Percentiles rank a stretch among this genome's conserved stretches.
These are phyloP conservation scores for Falcaria lacertinaria DNA, from an alignment of 2,888 invertebrate species.

Conservation along the genomic window DNA sequence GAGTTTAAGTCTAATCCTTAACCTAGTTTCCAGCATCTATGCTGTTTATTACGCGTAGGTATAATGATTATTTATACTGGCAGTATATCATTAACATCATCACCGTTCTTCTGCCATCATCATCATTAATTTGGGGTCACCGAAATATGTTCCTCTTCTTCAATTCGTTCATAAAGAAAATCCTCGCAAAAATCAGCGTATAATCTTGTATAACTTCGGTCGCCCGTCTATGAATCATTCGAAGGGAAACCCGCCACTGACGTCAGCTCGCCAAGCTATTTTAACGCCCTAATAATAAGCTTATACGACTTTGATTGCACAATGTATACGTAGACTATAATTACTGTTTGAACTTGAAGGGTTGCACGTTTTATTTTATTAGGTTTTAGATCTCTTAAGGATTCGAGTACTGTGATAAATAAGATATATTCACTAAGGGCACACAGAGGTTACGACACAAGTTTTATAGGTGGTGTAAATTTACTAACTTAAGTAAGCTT, in stretches of 20 bases:
- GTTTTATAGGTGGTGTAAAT: too few species aligned
- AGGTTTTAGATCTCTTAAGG: not conserved
- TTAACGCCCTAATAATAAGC: constrained; percentile 22
- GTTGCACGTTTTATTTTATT: not conserved
- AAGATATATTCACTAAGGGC: not conserved
- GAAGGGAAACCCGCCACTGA: constrained; percentile 61
- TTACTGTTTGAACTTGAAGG: not conserved
- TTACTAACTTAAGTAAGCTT: too few species aligned
- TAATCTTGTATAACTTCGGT: constrained; percentile 3
- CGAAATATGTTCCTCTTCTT: too few species aligned
- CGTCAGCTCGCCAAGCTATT: constrained; percentile 40
- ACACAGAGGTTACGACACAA: too few species aligned
- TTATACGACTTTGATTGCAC: constrained; percentile 25
- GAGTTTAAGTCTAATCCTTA: not conserved
- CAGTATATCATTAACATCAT: too few species aligned
- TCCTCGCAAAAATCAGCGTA: not conserved
- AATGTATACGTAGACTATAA: constrained; percentile 9
- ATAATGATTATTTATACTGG: too few species aligned
- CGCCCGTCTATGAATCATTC: constrained; percentile 45
- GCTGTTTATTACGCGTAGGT: too few species aligned
- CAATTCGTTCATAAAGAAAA: too few species aligned
- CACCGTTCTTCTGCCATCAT: too few species aligned
- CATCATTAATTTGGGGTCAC: too few species aligned
- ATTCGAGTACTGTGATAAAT: not conserved
- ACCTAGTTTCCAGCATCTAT: not conserved